Base-by-base conservation (phyloP, 2,888 invertebrate species). In the Platycheirus rosarum region DNA sequence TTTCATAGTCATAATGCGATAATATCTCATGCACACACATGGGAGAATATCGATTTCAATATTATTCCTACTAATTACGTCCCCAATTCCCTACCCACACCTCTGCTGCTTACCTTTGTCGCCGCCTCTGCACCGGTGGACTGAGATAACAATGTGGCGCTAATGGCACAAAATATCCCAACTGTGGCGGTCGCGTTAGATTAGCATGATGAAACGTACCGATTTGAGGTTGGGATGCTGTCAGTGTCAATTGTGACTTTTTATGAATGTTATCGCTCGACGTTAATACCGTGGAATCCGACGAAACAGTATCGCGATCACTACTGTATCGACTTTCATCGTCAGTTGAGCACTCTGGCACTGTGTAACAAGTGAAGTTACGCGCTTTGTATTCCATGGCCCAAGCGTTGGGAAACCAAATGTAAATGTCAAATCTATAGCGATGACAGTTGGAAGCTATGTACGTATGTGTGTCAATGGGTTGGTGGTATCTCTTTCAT, bases 121-220 rank as follows among this genome's bases (percentile, higher is more conserved):
- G 85, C 60, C 88, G 86, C 29, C 89, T 85, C 53, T 88, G 87
- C 84, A 88, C 86, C 8, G 90, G 90, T 6, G 90, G 90, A 87
- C 89, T 90, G 55, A 90, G 88, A 85, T 87, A 93, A 73, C 91
- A 90, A 82, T 92, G 91, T 26, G 88, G 87, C 69, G 89, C 86
- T 70, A 91, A 85, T 6, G 93, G 93, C 85, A 93, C 92, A 87
- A 93, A 93, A 87, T 93, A 93, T 0, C 93, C 93, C 85, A 93
- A 88, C 86, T 93, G 93, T 7, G 93, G 92, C 40, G 88, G 84
- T 4, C 7, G 68, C 13, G 85, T 68, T 42, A 84, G 65, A 63
- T 85, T 85, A 6, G 85, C 78, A 73, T 88, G 87, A 49, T 88
- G 88, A 80, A 85, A 89, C 66, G 88, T 80, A 55, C 88, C 88